Conservation (phyloP, 2,888 invertebrate genomes). For the Charanyca ferruginea region DNA sequence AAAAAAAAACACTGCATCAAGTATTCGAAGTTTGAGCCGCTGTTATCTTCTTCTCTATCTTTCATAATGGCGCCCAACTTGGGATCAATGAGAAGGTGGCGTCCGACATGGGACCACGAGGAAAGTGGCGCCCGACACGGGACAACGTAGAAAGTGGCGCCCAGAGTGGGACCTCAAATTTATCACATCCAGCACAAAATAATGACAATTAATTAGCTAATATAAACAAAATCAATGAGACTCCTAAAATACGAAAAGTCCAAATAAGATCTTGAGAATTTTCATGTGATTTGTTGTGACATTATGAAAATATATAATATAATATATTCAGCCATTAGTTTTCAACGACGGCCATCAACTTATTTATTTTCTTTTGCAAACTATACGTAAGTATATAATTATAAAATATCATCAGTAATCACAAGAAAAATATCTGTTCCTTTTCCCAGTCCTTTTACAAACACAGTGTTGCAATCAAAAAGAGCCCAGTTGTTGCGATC, state of each 20-base stretch:
- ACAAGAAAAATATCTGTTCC: slow-evolving; percentile 16
- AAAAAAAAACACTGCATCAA: not conserved
- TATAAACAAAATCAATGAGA: too few species aligned
- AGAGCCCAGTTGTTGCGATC: slow-evolving; percentile 55
- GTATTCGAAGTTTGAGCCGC: too few species aligned
- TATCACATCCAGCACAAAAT: too few species aligned
- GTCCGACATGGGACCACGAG: not conserved
- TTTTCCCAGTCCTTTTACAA: not conserved
- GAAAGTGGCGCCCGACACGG: not conserved
- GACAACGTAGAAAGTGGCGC: not conserved
- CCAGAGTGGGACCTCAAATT: not conserved
- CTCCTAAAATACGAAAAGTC: too few species aligned
- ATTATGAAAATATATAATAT: too few species aligned
- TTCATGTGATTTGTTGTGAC: too few species aligned
- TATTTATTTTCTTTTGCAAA: not conserved
- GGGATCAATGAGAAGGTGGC: not conserved
- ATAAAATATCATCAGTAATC: not conserved
- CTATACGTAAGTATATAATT: not conserved
- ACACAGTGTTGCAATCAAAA: slow-evolving; percentile 54
- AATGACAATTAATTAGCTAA: too few species aligned
- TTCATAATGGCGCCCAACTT: not conserved
- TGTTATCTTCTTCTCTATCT: too few species aligned
- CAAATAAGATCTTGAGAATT: too few species aligned
- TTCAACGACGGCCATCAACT: too few species aligned
- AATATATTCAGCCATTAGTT: too few species aligned